Evolutionary conservation across 2,797 vertebrate genomes (phyloP).

Genomic region (Pipistrellus pygmaeus): DNA sequence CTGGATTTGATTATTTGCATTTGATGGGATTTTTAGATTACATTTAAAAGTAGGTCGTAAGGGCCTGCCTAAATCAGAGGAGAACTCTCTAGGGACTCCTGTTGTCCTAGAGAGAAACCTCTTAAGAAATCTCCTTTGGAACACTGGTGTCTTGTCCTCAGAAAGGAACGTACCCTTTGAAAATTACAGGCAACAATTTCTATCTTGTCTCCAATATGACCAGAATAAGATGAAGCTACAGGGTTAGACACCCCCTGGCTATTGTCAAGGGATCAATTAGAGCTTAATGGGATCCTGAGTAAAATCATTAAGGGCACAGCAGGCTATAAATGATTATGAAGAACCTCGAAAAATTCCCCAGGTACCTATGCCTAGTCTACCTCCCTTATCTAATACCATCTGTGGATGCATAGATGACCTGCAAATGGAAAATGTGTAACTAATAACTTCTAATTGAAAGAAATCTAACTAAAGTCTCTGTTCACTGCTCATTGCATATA

Average conservation of each 20-base stretch:
- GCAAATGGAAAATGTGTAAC: conserved; percentile 69
- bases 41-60: conserved; percentile 57
- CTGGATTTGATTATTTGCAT: conserved; percentile 57
- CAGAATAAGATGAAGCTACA: conserved; percentile 61
- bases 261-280: conserved; percentile 81
- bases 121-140: conserved; percentile 49
- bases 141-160: conserved; percentile 19
- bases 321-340: conserved; percentile 82
- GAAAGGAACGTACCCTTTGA: conserved; percentile 62
- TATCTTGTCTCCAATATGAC: conserved; percentile 63
- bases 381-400: conserved; percentile 71
- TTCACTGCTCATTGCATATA: conserved; percentile 7
- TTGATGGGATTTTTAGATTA: conserved; percentile 62
- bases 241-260: conserved; percentile 57
- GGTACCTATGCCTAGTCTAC: conserved; percentile 62
- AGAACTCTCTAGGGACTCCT: conserved; percentile 17
- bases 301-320: conserved; percentile 82
- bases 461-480: conserved; percentile 62
- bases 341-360: conserved; percentile 78
- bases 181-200: conserved; percentile 64
- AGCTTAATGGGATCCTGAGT: conserved; percentile 83
- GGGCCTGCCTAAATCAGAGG: neutral
- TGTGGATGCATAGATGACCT: conserved; percentile 56
- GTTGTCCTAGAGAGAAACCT: neutral
- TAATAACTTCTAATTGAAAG: conserved; percentile 71